Evolutionary conservation across 2,797 vertebrate species (phyloP), one percentile per base, ranked within the genome.

Genomic region (Lithobates pipiens): DNA sequence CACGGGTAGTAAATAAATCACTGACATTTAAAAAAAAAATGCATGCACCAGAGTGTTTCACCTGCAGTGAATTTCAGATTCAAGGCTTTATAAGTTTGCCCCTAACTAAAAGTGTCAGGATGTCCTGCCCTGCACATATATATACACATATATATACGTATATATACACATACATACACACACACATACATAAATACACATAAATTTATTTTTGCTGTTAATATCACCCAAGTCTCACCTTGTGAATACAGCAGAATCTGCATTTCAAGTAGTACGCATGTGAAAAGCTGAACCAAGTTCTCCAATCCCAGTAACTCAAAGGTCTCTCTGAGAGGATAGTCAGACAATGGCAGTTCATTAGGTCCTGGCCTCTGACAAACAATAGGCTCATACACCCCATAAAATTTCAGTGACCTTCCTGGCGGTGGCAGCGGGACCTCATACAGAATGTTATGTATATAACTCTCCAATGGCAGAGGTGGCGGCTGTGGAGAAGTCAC

Each of bases 201-300:
- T n/a, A n/a, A n/a, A n/a, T n/a, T 13, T 46, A 46, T 46, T 46
- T 39, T 46, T 46, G 44, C 10, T 11, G 2, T 13, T 54, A 54
- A 15, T 2, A 54, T 54, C 5, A 54, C 3, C n/a, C 27, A 5
- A 15, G 34, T 9, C 95, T 90, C 88, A 99, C 98, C 98, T 93
- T 98, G 96, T 9, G 98, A 99, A 91, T 96, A 99, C 46, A 99
- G 95, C 82, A 99, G 96, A 89, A 98, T 96, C 91, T 99, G 98
- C 93, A 97, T 99, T 93, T 99, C 98, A 89, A 99, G 92, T 44
- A 99, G 95, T 10, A 96, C 95, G 2, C 98, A 99, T 15, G 97
- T 99, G 65, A 99, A 97, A 34, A 99, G 94, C 86, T 97, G 97
- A 68, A 99, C 96, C 90, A 99, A 93, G 89, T 98, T 99, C 90